Evolutionary conservation across 2,888 invertebrate genomes (phyloP).

Genomic region (Nezara viridula): DNA sequence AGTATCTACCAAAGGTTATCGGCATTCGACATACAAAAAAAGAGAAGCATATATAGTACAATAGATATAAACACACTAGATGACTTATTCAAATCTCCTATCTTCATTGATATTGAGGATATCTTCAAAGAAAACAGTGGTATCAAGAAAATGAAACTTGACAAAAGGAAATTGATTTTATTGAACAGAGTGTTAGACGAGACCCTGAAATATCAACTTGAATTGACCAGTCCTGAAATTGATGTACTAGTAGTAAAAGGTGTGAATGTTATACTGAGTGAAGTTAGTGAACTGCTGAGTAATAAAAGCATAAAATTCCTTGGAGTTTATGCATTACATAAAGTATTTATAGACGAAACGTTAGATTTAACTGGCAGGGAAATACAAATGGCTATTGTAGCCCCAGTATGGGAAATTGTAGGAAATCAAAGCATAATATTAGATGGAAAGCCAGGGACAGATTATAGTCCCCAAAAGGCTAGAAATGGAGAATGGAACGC

Average conservation of each 20-base stretch:
- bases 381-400: conserved; percentile 11
- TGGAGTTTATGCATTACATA: conserved; percentile 40
- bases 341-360: conserved; percentile 40
- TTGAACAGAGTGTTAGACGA: background rate
- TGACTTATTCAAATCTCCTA: background rate
- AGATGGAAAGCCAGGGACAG: conserved; percentile 24
- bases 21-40: conserved; percentile 17
- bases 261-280: conserved; percentile 9
- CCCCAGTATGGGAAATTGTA: conserved; percentile 49
- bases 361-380: conserved; percentile 18
- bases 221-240: background rate
- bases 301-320: background rate
- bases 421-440: conserved; percentile 21
- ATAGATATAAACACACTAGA: background rate
- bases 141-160: background rate
- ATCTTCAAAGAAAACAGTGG: background rate
- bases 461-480: background rate
- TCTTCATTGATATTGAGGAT: background rate
- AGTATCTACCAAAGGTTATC: background rate
- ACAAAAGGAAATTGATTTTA: background rate
- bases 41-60: background rate
- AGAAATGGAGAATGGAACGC: background rate
- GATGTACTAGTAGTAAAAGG: conserved; percentile 30
- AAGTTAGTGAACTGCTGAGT: background rate
- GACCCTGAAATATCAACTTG: conserved; percentile 25